Evolutionary conservation across 2,888 invertebrate species (phyloP).

Genomic region (Troilus luridus): DNA sequence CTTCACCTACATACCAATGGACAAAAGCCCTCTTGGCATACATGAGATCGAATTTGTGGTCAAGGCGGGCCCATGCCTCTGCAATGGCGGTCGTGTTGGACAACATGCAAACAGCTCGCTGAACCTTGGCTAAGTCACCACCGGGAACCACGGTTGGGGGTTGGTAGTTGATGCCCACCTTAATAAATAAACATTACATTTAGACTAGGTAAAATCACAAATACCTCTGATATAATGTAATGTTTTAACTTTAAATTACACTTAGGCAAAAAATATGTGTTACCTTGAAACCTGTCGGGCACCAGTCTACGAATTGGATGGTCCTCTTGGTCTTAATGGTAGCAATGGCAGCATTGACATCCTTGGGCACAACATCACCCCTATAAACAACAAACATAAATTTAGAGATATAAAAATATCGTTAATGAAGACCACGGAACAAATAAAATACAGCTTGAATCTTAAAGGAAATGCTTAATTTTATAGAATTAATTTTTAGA

Average conservation of each 20-base stretch:
- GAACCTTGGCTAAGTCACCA: constrained; percentile 94
- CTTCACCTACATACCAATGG: constrained; percentile 88
- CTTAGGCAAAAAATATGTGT: not conserved
- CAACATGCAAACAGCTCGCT: constrained; percentile 97
- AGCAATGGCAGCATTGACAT: constrained; percentile 75
- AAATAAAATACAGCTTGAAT: not conserved
- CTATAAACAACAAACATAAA: constrained; percentile 66
- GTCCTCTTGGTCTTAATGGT: constrained; percentile 75
- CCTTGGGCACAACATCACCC: constrained; percentile 78
- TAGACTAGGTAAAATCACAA: not conserved
- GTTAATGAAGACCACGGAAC: no score
- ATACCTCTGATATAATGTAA: not conserved
- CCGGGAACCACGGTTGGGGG: constrained; percentile 92
- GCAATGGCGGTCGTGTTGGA: constrained; percentile 91
- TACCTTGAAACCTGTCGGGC: constrained; percentile 69
- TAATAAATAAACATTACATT: not conserved
- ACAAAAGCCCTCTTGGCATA: constrained; percentile 79
- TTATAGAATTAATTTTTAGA: no score
- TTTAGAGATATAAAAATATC: not conserved
- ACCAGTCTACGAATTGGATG: constrained; percentile 73
- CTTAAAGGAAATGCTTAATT: not conserved
- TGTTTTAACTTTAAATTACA: no score
- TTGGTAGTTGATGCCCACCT: constrained; percentile 67
- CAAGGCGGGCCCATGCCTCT: constrained; percentile 78
- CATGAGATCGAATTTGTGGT: constrained; percentile 80